Evolutionary conservation across 2,797 vertebrate genomes (phyloP), one percentile per base, ranked within the genome.

Genomic region (Gymnodraco acuticeps): DNA sequence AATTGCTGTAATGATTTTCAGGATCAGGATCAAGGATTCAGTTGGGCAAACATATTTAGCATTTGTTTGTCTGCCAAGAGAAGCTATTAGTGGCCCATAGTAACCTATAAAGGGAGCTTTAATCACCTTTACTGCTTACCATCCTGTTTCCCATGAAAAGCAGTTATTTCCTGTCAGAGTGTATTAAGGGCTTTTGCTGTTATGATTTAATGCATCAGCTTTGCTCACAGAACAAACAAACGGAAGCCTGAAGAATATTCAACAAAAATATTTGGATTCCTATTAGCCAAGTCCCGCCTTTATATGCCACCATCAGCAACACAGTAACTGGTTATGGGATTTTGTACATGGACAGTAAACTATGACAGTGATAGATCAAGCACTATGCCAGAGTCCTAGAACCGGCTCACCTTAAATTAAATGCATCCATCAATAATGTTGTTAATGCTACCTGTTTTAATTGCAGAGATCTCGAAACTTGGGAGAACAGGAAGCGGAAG

Each of bases 61-160:
- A 75, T 82, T 82, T 76, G 72, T 78, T 73, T n/a, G 6, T 55
- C 60, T 19, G 6, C 68, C 70, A 59, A 48, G 31, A 78, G 69
- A 64, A 77, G 55, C 48, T 42, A 59, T 64, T 73, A 53, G 10
- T 1, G 10, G 10, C 41, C 64, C 61, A 66, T 15, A 38, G 23
- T 23, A 64, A 60, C 74, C 79, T 64, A 50, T 81, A 80, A 73
- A 79, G 65, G 2, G 54, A 56, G 13, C 56, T 81, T 73, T 64
- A 68, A 77, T 78, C 62, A 75, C 43, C 58, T 79, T 82, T 70
- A 77, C 42, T 70, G 61, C 62, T 51, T 53, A 58, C 64, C 74
- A 78, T 27, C 48, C 47, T 53, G 50, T 73, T 64, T 79, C 59
- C 56, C 31, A 45, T 68, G 54, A 75, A 81, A 72, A 76, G 17